These are phyloP conservation scores for Cavia porcellus DNA, from an alignment of 2,113 vertebrate genomes.

Conservation along the genomic window DNA sequence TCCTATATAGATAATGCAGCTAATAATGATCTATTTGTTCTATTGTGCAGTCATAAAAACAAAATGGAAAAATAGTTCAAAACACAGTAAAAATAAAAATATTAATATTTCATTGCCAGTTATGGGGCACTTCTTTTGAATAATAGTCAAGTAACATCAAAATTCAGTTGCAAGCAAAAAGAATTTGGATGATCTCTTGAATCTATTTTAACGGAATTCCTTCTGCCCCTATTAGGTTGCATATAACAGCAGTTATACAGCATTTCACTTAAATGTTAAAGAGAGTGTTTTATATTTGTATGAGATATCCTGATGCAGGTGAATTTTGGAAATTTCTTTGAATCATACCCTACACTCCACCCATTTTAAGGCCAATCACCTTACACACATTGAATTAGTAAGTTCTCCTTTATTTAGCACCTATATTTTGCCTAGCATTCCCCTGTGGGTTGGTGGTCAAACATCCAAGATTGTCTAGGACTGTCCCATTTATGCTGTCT, in stretches of 20 bases:
- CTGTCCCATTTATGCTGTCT: background rate
- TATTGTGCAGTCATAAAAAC: background rate
- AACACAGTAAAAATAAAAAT: slow-evolving; percentile 23
- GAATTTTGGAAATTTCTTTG: slow-evolving; percentile 31
- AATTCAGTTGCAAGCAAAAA: slow-evolving; percentile 47
- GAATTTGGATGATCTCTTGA: slow-evolving; percentile 17
- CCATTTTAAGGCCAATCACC: background rate
- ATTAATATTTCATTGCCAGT: slow-evolving; percentile 3
- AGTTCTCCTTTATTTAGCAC: background rate
- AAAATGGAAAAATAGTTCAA: slow-evolving; percentile 59
- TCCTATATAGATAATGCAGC: slow-evolving; percentile 13
- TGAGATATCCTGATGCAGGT: background rate
- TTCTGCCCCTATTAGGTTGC: background rate
- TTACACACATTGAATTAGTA: background rate
- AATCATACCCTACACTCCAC: background rate
- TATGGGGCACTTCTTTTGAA: slow-evolving; percentile 52
- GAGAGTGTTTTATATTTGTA: slow-evolving; percentile 23
- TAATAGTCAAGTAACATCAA: slow-evolving; percentile 33
- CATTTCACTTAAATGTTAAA: slow-evolving; percentile 52
- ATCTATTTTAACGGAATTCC: slow-evolving; percentile 57
- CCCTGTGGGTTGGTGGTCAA: background rate
- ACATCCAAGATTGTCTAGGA: background rate
- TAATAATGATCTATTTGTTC: slow-evolving; percentile 47
- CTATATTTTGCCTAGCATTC: background rate
- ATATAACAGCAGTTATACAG: background rate